Evolutionary conservation across 2,797 vertebrate species (phyloP), one percentile per base, ranked within the genome.

Genomic region (Typhlichthys subterraneus): DNA sequence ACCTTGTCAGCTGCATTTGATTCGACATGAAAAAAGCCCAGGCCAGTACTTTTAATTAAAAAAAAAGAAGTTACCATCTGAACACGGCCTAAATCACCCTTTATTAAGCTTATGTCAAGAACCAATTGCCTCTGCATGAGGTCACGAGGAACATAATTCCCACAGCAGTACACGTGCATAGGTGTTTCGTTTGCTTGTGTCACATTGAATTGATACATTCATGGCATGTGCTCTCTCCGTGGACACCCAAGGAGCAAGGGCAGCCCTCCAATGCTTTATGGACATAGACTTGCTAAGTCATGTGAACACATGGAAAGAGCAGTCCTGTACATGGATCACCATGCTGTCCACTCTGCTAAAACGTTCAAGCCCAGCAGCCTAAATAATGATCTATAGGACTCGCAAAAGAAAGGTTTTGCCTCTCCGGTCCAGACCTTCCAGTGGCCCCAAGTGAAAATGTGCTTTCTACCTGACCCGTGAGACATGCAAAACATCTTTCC

Each of bases 341-440:
- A 72, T 48, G 45, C 12, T 42, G 57, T 55, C 53, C 59, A n/a
- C 45, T 48, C 13, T 8, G 8, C 1, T 4, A 9, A 31, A 70
- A 70, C 62, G 50, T 19, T 64, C 29, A 69, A 70, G 57, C 53
- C 57, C 54, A 0, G 13, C 57, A 72, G 70, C 72, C 73, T 56
- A 72, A 55, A 74, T 75, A 53, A 59, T 73, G 52, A 72, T 79
- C 51, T 23, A 66, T 12, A 46, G 45, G 31, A 56, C 53, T 55
- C 5, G 19, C 19, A 19, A 19, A 23, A 2, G 19, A 19, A 19
- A 19, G 0, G 23, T 3, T 23, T 23, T 23, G 23, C 23, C 23
- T 23, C 23, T 23, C 23, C 23, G 23, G 23, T 23, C 23, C 23
- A 3, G 23, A 23, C 23, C 23, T 23, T 23, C 23, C 23, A 23